Evolutionary conservation across 2,797 vertebrate genomes (phyloP).

Genomic region (Pangasius djambal): DNA sequence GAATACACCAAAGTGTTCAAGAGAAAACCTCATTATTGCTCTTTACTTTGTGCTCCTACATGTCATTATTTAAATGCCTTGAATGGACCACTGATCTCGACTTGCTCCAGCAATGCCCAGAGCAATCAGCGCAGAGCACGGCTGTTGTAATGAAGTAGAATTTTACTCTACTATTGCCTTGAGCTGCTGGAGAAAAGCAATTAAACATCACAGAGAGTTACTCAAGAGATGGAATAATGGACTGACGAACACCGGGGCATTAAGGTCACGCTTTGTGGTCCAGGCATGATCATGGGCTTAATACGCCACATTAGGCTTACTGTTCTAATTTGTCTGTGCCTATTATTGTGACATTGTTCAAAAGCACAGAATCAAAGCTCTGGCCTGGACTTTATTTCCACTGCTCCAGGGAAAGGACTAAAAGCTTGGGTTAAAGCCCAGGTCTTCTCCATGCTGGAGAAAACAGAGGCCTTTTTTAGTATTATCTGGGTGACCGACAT

Average conservation of each 20-base stretch:
- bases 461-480: neutral
- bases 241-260: conserved; percentile 29
- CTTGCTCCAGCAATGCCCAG: conserved; percentile 14
- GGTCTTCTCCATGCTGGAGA: neutral
- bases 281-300: conserved; percentile 37
- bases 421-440: neutral
- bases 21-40: conserved; percentile 19
- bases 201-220: conserved; percentile 50
- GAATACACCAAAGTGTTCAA: neutral
- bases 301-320: conserved; percentile 43
- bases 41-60: neutral
- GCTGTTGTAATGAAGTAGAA: conserved; percentile 44
- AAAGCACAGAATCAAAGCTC: conserved; percentile 35
- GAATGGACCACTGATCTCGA: conserved; percentile 32
- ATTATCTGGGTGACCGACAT: conserved; percentile 29
- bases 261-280: conserved; percentile 42
- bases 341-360: conserved; percentile 46
- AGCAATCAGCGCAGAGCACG: conserved; percentile 32
- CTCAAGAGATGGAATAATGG: conserved; percentile 47
- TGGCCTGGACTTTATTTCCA: neutral
- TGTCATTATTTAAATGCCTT: neutral
- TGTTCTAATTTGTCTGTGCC: conserved; percentile 40
- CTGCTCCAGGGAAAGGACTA: neutral
- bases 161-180: conserved; percentile 39
- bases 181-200: conserved; percentile 44